These are phyloP conservation scores for Lethrus apterus DNA, from an alignment of 1,140 invertebrate species.

Conservation along the genomic window DNA sequence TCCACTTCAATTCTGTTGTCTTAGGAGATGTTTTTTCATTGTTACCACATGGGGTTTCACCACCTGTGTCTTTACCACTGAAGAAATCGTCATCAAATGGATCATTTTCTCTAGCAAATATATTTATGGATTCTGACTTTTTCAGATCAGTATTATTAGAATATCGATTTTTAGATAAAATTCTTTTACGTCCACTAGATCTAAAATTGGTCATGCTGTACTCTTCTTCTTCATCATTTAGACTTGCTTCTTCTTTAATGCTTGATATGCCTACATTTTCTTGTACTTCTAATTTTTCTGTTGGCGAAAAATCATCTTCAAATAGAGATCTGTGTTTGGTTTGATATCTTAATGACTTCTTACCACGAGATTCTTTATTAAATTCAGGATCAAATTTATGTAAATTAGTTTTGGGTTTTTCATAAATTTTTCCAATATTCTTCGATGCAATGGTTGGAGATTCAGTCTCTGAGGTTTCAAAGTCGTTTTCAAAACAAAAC, in stretches of 20 bases:
- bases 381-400: too few relatives aligned
- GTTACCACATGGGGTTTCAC: neutral
- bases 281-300: slow-evolving; percentile 33
- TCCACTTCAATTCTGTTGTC: slow-evolving; percentile 32
- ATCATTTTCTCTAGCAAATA: slow-evolving; percentile 71
- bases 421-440: too few relatives aligned
- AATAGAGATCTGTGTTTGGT: slow-evolving; percentile 53
- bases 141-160: slow-evolving; percentile 41
- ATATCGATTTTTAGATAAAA: slow-evolving; percentile 22
- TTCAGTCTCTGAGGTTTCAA: slow-evolving; percentile 29
- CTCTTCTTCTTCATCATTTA: slow-evolving; percentile 28
- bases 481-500: slow-evolving; percentile 33
- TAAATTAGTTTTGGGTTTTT: too few relatives aligned
- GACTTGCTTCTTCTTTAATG: slow-evolving; percentile 31
- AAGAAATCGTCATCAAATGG: slow-evolving; percentile 85
- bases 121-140: slow-evolving; percentile 82
- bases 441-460: slow-evolving; percentile 18
- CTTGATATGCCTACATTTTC: slow-evolving; percentile 25
- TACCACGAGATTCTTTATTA: too few relatives aligned
- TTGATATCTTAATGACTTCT: too few relatives aligned
- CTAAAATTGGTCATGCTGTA: slow-evolving; percentile 15
- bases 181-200: slow-evolving; percentile 16
- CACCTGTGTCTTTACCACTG: slow-evolving; percentile 38
- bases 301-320: slow-evolving; percentile 64
- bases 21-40: slow-evolving; percentile 16